Conservation (phyloP, 2,888 invertebrate species). For the Caprella mutica region DNA sequence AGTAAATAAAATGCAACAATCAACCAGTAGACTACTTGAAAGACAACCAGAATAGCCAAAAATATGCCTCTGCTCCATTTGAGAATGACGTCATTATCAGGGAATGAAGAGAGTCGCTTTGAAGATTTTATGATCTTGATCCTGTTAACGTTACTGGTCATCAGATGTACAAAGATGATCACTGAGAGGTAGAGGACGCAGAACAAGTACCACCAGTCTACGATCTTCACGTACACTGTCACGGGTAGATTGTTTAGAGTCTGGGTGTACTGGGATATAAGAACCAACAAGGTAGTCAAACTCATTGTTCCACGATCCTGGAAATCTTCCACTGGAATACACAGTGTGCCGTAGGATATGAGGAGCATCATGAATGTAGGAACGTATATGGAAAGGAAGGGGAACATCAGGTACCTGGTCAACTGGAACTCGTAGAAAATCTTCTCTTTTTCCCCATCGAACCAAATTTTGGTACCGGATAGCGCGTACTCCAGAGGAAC, state of each 20-base stretch:
- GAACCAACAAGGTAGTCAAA: slow-evolving; percentile 8
- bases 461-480: not conserved
- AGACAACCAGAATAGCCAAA: no score
- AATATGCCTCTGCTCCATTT: no score
- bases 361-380: no score
- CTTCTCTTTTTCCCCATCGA: no score
- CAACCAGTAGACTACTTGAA: no score
- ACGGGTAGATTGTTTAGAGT: not conserved
- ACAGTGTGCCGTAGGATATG: slow-evolving; percentile 11
- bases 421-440: no score
- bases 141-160: not conserved
- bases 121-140: not conserved
- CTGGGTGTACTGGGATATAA: slow-evolving; percentile 9
- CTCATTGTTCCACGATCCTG: slow-evolving; percentile 7
- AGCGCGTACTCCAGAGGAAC: slow-evolving; percentile 9
- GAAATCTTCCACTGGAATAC: slow-evolving; percentile 5
- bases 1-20: no score
- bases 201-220: slow-evolving; percentile 11
- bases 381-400: no score
- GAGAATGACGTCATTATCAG: no score
- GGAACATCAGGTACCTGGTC: no score
- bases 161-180: slow-evolving; percentile 7
- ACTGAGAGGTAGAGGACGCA: not conserved
- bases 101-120: no score
- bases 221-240: slow-evolving; percentile 8